A percentile compares a stretch with the other conserved stretches of the same genome.
Conservation (phyloP, 2,797 vertebrate genomes). For the Eremophila alpestris region DNA sequence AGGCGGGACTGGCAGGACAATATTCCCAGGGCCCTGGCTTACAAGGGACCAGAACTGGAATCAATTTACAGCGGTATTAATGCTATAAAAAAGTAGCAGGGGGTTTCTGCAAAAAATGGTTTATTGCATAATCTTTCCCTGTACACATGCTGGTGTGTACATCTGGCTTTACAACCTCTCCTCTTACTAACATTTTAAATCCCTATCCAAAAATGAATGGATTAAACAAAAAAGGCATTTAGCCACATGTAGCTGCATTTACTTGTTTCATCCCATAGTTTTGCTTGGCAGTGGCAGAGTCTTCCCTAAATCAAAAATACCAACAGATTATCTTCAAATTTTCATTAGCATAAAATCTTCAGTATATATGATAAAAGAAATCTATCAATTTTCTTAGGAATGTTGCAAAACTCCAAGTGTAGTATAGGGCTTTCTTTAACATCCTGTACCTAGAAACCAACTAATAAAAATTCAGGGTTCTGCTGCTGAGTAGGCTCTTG, state of each 20-base stretch:
- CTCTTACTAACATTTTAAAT: slow-evolving; percentile 16
- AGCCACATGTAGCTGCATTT: neutral
- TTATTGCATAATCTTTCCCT: slow-evolving; percentile 49
- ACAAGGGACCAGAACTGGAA: slow-evolving; percentile 68
- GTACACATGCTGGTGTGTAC: neutral
- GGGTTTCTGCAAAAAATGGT: slow-evolving; percentile 23
- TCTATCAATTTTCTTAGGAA: neutral
- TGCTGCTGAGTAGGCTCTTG: neutral
- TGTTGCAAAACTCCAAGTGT: neutral
- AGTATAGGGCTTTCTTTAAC: neutral
- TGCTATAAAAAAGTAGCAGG: slow-evolving; percentile 64
- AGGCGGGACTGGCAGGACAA: slow-evolving; percentile 59
- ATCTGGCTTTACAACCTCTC: slow-evolving; percentile 9
- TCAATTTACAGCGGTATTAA: slow-evolving; percentile 73
- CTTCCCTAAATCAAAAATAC: neutral
- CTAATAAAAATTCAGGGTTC: neutral
- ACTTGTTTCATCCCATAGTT: neutral
- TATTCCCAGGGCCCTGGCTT: slow-evolving; percentile 76
- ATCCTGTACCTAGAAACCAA: neutral
- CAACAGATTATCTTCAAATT: neutral
- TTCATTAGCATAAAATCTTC: neutral
- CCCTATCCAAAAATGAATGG: neutral
- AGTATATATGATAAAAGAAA: neutral
- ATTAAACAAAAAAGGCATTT: neutral
- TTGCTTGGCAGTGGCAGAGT: neutral